Evolutionary conservation across 2,888 invertebrate species (phyloP).

Genomic region (Myathropa florea): DNA sequence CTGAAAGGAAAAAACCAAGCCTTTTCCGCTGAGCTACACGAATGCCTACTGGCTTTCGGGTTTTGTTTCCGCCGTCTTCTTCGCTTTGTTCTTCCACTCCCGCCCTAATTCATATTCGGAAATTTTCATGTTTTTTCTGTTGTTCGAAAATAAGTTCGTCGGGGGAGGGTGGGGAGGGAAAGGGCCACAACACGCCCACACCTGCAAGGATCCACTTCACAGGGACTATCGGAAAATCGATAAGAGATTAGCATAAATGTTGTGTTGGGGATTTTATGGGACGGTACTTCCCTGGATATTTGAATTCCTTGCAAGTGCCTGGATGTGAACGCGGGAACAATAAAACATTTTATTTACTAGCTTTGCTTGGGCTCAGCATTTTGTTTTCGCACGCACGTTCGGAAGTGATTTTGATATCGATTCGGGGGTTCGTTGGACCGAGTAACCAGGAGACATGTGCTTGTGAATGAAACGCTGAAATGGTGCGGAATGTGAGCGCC

Average conservation of each 20-base stretch:
- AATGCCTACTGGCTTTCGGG: background rate
- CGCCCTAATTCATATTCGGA: background rate
- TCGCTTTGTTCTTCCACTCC: background rate
- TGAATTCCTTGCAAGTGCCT: conserved; percentile 7
- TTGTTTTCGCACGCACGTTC: background rate
- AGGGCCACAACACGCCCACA: background rate
- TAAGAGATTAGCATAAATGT: conserved; percentile 54
- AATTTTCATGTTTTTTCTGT: background rate
- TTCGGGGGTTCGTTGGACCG: background rate
- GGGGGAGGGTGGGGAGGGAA: too few species aligned
- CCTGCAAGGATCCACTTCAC: background rate
- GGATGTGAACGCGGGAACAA: conserved; percentile 6
- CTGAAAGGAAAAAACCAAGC: background rate
- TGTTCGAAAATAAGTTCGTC: background rate
- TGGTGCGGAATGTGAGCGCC: background rate
- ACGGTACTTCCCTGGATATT: background rate
- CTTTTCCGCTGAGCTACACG: conserved; percentile 2
- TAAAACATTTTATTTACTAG: background rate
- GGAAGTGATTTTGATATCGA: background rate
- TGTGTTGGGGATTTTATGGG: conserved; percentile 16
- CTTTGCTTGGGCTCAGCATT: background rate
- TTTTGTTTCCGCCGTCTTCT: background rate
- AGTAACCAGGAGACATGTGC: background rate
- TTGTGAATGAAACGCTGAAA: background rate
- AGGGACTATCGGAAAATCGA: conserved; percentile 42